Base-by-base conservation (phyloP, 2,797 vertebrate genomes). In the Neosilurus mollespiculum region DNA sequence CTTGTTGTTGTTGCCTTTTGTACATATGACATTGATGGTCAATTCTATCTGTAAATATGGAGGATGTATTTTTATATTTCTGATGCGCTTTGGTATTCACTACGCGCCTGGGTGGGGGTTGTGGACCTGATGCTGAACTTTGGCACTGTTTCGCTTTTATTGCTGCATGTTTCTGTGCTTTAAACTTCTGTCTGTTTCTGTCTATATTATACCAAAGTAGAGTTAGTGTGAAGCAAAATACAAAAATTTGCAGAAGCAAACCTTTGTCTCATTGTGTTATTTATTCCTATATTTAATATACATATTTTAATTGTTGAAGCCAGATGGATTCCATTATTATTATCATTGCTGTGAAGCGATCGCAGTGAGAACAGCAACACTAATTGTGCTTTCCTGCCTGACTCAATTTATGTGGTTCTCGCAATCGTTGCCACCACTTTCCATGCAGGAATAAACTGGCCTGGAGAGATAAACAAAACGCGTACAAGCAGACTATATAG, bases 21-120 rank as follows among this genome's bases (percentile, higher is more conserved):
- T 89, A 89, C 78, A 90, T 90, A 90, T 84, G 84, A 85, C 83
- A 84, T 61, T 85, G 77, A 88, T 79, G 72, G 71, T 81, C 82
- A 83, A 80, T 86, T 79, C 78, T 85, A 82, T 86, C 85, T 90
- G 88, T 90, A 90, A 88, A 90, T 90, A 89, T 73, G 87, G 87
- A 89, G 84, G 87, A 88, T 84, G 87, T 90, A 90, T 89, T 89
- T 90, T 90, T 89, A 88, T 89, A 90, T 89, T 89, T 87, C 85
- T 81, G 58, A 85, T 88, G 86, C 81, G 82, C 86, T 90, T 87
- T 85, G 84, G 83, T 86, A 88, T 88, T 86, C 86, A 86, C 79
- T 62, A 61, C 30, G 71, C 34, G 83, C 71, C 81, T 86, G 84
- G 83, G 76, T 83, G 75, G 73, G 80, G 79, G 76, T 78, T 81